Base-by-base conservation (phyloP, 2,888 invertebrate genomes). In the Lacanobia oleracea region DNA sequence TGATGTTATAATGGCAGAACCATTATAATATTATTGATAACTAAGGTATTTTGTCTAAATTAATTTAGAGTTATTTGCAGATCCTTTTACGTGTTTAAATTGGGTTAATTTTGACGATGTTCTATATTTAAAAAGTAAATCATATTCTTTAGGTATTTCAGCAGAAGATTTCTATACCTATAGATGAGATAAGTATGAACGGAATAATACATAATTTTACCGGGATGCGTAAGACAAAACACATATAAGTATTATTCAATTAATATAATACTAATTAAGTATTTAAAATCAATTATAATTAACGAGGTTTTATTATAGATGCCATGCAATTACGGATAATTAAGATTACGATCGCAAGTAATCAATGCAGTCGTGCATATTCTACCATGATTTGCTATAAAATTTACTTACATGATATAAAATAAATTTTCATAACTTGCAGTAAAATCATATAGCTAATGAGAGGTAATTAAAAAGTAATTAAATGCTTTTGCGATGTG, bases 401-500 rank as follows among this genome's bases (percentile, higher is more conserved):
- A 74, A 40, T 59, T 40, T 18, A 43, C 9, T 3, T 45, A n/a
- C 51, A 72, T 53, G 45, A 9, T 8, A 27, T 73, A 18, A 2
- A 57, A 51, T 18, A 59, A 59, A 76, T 57, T 51, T 14, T 57
- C 50, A 57, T 63, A 53, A 18, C 23, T 48, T 27, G 50, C 18
- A 48, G 50, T 51, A 53, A 59, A 60, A 51, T 27, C 1, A 45
- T 62, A 48, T 37, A 33, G 48, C 45, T 75, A 75, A 64, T 80
- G 10, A 68, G 18, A 33, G 21, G 76, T 69, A 65, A 81, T 81
- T 50, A 65, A 81, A 69, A 65, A 51, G 48, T 53, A 62, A 74
- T 77, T 66, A 77, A 62, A 59, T 40, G 37, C 16, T 62, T n/a
- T 33, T 37, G 23, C 57, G 23, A 62, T 66, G n/a, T 79, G 45